phyloP scores from a whole-genome alignment of 2,113 vertebrate genomes.

The Rallus limicola region DNA sequence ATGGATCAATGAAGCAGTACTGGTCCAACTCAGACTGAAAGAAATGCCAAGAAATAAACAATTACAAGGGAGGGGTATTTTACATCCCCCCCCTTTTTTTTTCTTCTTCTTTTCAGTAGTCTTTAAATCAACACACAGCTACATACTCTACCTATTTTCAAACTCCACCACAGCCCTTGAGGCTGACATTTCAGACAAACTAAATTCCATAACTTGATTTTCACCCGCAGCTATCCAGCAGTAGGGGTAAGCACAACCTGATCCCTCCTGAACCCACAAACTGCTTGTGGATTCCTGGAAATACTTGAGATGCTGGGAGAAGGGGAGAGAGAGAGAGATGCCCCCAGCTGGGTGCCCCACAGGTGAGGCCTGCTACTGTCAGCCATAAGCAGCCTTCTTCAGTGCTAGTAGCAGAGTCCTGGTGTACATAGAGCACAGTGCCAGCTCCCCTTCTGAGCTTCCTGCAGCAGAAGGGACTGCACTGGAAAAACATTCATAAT shows the following conservation, averaged over 20 bases:
- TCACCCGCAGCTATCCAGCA: neutral
- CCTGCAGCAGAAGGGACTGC: neutral
- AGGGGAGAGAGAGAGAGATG: neutral
- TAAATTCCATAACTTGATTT: neutral
- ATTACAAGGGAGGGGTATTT: neutral
- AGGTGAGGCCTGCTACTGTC: neutral
- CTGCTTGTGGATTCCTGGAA: neutral
- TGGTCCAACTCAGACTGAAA: neutral
- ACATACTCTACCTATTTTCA: neutral
- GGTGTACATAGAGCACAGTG: neutral
- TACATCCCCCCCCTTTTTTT: neutral
- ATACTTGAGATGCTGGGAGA: neutral
- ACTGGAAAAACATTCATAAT: neutral
- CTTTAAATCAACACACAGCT: neutral
- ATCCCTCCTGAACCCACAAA: neutral
- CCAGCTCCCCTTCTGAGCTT: neutral
- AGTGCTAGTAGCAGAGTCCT: neutral
- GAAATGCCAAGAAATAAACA: neutral
- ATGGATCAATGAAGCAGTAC: slow-evolving; percentile 39
- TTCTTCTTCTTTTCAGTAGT: neutral
- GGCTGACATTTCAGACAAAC: neutral
- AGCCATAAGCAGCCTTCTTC: neutral
- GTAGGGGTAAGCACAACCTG: neutral
- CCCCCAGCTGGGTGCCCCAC: neutral
- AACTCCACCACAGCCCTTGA: neutral